These are phyloP conservation scores for Anser cygnoides DNA, from an alignment of 2,113 vertebrate species.

Conservation along the genomic window DNA sequence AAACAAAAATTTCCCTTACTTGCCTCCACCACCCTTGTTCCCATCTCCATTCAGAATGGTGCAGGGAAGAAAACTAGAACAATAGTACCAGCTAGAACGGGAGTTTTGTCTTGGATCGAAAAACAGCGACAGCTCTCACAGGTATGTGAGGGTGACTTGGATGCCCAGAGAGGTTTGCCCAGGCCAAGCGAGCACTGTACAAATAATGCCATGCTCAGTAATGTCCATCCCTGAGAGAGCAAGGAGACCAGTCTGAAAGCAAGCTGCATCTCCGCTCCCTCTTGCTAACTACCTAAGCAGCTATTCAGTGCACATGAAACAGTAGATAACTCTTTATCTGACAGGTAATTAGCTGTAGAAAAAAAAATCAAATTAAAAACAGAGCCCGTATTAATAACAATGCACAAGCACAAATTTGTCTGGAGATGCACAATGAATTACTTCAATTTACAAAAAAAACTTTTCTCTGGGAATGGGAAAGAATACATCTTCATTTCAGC, in stretches of 20 bases:
- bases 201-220: not conserved
- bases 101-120: not conserved
- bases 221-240: not conserved
- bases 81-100: not conserved
- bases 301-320: not conserved
- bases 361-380: constrained; percentile 55
- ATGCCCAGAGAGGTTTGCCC: not conserved
- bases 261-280: not conserved
- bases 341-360: constrained; percentile 55
- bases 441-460: constrained; percentile 61
- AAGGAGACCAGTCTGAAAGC: not conserved
- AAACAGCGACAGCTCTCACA: not conserved
- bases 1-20: not conserved
- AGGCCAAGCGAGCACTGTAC: not conserved
- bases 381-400: constrained; percentile 60
- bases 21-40: accelerated
- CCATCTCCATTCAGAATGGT: accelerated
- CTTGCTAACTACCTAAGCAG: not conserved
- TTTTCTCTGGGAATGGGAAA: not conserved
- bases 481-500: constrained; percentile 38
- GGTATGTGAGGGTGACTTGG: not conserved
- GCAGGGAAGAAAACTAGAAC: not conserved
- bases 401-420: constrained; percentile 14
- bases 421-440: constrained; percentile 60
- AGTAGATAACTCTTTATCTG: constrained; percentile 42